Evolutionary conservation across 2,888 invertebrate species (phyloP).

Genomic region (Corythucha ciliata): DNA sequence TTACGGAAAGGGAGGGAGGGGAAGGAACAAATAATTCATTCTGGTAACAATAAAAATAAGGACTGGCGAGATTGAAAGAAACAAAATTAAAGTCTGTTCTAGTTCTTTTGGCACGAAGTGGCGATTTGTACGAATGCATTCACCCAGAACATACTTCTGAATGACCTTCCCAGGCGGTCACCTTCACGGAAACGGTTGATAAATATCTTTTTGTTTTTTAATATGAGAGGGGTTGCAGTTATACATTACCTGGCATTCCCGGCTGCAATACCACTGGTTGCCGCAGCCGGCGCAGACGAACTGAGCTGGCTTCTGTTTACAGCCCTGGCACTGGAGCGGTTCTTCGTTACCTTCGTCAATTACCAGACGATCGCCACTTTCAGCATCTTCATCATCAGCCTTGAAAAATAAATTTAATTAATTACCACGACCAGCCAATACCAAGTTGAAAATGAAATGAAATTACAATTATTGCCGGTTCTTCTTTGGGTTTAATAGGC

Average conservation of each 20-base stretch:
- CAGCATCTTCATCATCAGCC: constrained; percentile 50
- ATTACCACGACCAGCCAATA: not conserved
- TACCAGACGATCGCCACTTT: constrained; percentile 43
- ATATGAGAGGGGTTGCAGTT: not conserved
- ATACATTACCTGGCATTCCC: constrained; percentile 73
- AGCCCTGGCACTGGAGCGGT: constrained; percentile 72
- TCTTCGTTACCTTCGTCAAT: constrained; percentile 44
- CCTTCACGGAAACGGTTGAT: constrained; percentile 46
- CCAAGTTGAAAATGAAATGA: not conserved
- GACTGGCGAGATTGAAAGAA: not conserved
- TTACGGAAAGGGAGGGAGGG: no score
- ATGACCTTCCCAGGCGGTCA: constrained; percentile 78
- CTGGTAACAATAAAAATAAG: constrained; percentile 18
- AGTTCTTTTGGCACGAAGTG: constrained; percentile 32
- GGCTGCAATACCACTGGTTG: constrained; percentile 90
- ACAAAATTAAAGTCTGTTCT: not conserved
- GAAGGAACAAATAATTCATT: not conserved
- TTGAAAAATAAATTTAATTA: constrained; percentile 27
- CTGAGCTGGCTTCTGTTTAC: constrained; percentile 68
- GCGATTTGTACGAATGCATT: constrained; percentile 32
- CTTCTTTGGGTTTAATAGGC: constrained; percentile 32
- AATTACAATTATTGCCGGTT: constrained; percentile 33
- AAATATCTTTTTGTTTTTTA: not conserved
- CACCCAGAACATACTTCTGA: constrained; percentile 75
- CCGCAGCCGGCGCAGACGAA: constrained; percentile 85